A percentile compares a stretch with the other conserved stretches of the same genome.
These are phyloP conservation scores for Rallus limicola DNA, from an alignment of 2,113 vertebrate species.

Conservation along the genomic window DNA sequence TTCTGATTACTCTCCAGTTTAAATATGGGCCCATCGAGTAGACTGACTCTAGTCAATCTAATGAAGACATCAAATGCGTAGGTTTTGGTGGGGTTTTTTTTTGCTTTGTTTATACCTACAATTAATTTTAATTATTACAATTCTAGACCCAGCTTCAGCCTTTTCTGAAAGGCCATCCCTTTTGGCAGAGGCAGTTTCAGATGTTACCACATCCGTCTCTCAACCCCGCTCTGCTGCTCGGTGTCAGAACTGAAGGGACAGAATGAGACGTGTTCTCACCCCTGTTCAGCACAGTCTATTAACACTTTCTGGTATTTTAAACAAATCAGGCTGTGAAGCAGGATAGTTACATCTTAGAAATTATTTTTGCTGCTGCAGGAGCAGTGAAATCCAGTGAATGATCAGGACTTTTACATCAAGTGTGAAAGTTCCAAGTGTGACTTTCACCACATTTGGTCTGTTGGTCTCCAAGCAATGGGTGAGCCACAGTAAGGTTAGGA, in stretches of 20 bases:
- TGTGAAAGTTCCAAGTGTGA: background rate
- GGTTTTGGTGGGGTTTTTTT: background rate
- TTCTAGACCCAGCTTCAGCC: background rate
- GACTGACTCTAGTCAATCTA: background rate
- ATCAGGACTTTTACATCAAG: background rate
- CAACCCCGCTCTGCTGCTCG: background rate
- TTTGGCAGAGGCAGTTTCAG: background rate
- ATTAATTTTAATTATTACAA: background rate
- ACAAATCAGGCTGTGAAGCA: background rate
- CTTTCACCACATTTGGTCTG: background rate
- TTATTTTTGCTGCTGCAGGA: background rate
- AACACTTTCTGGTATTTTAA: background rate
- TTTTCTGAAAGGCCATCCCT: background rate
- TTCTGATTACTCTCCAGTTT: background rate
- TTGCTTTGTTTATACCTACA: background rate
- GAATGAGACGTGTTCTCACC: background rate
- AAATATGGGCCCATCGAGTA: background rate
- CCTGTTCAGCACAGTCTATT: background rate
- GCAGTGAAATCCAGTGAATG: background rate
- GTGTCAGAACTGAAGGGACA: background rate
- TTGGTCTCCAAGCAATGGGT: background rate
- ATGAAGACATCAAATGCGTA: background rate
- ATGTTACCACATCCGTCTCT: background rate
- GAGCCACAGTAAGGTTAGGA: background rate
- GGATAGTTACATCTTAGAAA: background rate